Percentiles rank a stretch among this genome's conserved stretches.
Evolutionary conservation across 2,888 invertebrate species (phyloP).

Genomic region (Amaurobius ferox): DNA sequence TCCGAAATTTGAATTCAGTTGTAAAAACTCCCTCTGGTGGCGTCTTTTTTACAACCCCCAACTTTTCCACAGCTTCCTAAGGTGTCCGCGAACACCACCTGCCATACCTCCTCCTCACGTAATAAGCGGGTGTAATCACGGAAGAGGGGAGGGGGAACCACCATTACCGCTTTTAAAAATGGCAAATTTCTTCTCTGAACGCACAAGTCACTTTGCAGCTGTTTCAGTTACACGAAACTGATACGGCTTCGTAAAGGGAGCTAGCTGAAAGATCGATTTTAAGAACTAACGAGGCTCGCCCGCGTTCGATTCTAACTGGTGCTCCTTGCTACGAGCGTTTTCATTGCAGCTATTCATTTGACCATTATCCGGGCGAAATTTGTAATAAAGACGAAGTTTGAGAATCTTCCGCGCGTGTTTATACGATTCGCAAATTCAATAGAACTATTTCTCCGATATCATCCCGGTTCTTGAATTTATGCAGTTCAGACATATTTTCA

Average conservation of each 20-base stretch:
- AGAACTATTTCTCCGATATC: too few relatives aligned
- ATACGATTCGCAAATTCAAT: too few relatives aligned
- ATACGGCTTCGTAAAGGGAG: neutral
- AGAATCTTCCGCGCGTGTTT: too few relatives aligned
- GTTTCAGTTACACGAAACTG: neutral
- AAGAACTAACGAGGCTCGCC: neutral
- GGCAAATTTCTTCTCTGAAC: neutral
- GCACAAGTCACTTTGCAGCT: neutral
- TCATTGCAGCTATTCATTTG: too few relatives aligned
- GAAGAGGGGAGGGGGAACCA: neutral
- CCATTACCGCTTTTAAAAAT: conserved; percentile 1
- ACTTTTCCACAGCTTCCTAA: neutral
- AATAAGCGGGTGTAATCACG: neutral
- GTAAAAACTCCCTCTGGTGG: too few relatives aligned
- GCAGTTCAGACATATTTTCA: too few relatives aligned
- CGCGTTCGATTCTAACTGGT: neutral
- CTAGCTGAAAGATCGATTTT: neutral
- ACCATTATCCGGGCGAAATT: too few relatives aligned
- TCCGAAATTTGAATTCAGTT: too few relatives aligned
- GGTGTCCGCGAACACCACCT: neutral
- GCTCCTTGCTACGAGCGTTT: too few relatives aligned
- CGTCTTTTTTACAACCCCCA: too few relatives aligned
- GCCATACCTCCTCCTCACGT: neutral
- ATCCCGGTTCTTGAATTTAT: too few relatives aligned
- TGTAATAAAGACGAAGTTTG: too few relatives aligned